A percentile compares a stretch with the other conserved stretches of the same genome.
These are phyloP conservation scores for Cardiocondyla obscurior DNA, from an alignment of 1,140 invertebrate species.

Conservation along the genomic window DNA sequence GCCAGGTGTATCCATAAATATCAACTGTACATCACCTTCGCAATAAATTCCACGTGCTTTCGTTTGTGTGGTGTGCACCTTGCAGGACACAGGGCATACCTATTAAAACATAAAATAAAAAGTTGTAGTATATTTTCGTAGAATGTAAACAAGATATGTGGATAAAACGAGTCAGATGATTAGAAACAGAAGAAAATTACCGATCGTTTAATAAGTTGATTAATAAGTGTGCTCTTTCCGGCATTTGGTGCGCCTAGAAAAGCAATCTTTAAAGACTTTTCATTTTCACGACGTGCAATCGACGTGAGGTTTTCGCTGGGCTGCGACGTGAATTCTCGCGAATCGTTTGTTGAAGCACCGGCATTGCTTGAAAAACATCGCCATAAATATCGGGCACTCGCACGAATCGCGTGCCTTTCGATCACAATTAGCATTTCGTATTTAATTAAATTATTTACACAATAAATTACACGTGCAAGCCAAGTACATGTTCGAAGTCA, in stretches of 20 bases:
- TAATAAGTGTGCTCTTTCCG: conserved; percentile 97
- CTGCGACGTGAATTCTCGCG: neutral
- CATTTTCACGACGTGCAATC: conserved; percentile 21
- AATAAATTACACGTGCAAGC: neutral
- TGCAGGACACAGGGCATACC: conserved; percentile 94
- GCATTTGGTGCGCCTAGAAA: conserved; percentile 96
- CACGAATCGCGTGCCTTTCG: neutral
- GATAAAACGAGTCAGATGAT: neutral
- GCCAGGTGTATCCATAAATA: conserved; percentile 95
- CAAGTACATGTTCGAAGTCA: neutral
- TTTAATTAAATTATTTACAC: neutral
- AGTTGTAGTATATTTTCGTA: neutral
- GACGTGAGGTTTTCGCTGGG: neutral
- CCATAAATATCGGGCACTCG: neutral
- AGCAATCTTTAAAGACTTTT: conserved; percentile 89
- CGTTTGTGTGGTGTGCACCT: conserved; percentile 94
- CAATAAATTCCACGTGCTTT: conserved; percentile 89
- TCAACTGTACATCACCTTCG: conserved; percentile 91
- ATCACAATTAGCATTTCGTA: conserved; percentile 40
- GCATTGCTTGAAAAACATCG: neutral
- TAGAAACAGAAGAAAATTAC: conserved; percentile 82
- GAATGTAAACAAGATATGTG: neutral
- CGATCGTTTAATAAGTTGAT: conserved; percentile 91
- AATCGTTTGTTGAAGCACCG: neutral
- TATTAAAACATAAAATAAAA: conserved; percentile 79